Evolutionary conservation across 1,140 invertebrate genomes (phyloP), one percentile per base, ranked within the genome.

Genomic region (Mizuhopecten yessoensis): DNA sequence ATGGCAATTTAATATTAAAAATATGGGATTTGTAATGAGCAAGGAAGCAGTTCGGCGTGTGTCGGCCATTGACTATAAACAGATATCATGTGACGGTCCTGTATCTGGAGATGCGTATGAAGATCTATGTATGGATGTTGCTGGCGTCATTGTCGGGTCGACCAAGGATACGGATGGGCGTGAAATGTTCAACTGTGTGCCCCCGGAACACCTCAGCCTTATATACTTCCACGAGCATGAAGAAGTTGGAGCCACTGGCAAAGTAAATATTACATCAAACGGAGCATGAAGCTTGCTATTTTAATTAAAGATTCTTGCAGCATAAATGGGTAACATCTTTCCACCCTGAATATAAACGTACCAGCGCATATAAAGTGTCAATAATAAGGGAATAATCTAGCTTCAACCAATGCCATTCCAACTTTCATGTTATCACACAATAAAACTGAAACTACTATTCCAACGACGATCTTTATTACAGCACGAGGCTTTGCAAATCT

Each of bases 21-120:
- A 75, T 75, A 75, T 75, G 57, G 57, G 57, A 75, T 75, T 75
- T 75, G 57, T 75, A 11, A 75, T 75, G 57, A 75, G 57, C 57
- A 75, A 75, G n/a, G 57, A 29, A 29, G 57, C 57, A 17, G n/a
- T 75, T 29, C 5, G 29, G n/a, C 57, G 57, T 29, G 57, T 75
- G 5, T n/a, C 57, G 1, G 57, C 23, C 57, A 75, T 75, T 29
- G 57, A 75, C n/a, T 75, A 75, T 17, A 29, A 23, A 7, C 1
- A 75, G 5, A 75, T 75, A 75, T 29, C 57, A 29, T 75, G 57
- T 75, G 17, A 29, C 3, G 17, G n/a, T n/a, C 23, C 9, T n/a
- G n/a, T 75, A 17, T 29, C 57, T 11, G 57, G 57, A 7, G 57
- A 75, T 75, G 57, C 57, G 5, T 75, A 75, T 75, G 1, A n/a